A percentile compares a stretch with the other conserved stretches of the same genome.
Conservation (phyloP, 2,888 invertebrate species). For the Furcula furcula region DNA sequence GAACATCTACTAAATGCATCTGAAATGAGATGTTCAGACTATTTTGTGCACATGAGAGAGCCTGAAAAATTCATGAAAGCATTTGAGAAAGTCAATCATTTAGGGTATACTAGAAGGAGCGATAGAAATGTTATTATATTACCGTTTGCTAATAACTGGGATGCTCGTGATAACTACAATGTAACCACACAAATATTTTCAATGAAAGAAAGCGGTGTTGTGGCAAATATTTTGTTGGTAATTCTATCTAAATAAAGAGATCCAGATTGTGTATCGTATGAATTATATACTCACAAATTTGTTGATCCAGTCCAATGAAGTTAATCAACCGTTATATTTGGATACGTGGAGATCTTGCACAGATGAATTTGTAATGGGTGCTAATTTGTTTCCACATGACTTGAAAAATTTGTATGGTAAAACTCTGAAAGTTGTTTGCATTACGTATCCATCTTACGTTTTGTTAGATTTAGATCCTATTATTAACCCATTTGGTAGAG, state of each 20-base stretch:
- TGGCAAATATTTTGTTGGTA: slow-evolving; percentile 59
- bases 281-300: slow-evolving; percentile 67
- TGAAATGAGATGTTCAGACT: slow-evolving; percentile 75
- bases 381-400: slow-evolving; percentile 72
- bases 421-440: slow-evolving; percentile 74
- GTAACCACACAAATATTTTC: slow-evolving; percentile 42
- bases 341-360: slow-evolving; percentile 67
- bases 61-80: slow-evolving; percentile 57
- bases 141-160: slow-evolving; percentile 30
- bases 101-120: slow-evolving; percentile 63
- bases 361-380: slow-evolving; percentile 44
- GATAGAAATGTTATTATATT: slow-evolving; percentile 68
- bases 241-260: slow-evolving; percentile 18
- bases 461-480: slow-evolving; percentile 62
- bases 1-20: slow-evolving; percentile 49
- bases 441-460: slow-evolving; percentile 83
- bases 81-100: slow-evolving; percentile 59
- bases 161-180: slow-evolving; percentile 18
- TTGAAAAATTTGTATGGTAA: slow-evolving; percentile 69
- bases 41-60: slow-evolving; percentile 56
- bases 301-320: slow-evolving; percentile 46
- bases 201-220: slow-evolving; percentile 49
- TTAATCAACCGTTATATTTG: slow-evolving; percentile 45
- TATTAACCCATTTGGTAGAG: slow-evolving; percentile 55
- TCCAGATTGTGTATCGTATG: slow-evolving; percentile 41